Conservation (phyloP, 2,888 invertebrate genomes). For the Lysandra bellargus region DNA sequence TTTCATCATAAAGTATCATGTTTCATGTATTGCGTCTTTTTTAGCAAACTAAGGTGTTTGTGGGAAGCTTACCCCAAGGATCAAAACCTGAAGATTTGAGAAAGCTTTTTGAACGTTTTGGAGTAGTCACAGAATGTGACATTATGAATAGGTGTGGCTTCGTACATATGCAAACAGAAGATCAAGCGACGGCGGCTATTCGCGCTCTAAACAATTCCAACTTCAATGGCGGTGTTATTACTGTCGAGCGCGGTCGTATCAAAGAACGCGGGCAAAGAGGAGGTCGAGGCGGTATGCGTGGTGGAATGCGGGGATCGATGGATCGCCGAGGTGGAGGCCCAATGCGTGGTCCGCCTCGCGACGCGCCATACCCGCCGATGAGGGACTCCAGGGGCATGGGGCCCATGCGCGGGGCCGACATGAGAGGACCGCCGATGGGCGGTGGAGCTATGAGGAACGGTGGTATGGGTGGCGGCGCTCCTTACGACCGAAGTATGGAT, state of each 20-base stretch:
- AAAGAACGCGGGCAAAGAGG: slow-evolving; percentile 84
- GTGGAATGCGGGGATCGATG: slow-evolving; percentile 67
- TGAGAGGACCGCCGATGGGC: slow-evolving; percentile 60
- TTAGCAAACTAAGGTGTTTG: slow-evolving; percentile 93
- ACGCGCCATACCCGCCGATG: slow-evolving; percentile 54
- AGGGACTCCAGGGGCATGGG: slow-evolving; percentile 55
- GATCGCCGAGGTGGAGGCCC: slow-evolving; percentile 61
- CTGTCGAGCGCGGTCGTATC: slow-evolving; percentile 90
- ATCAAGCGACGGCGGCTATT: slow-evolving; percentile 91
- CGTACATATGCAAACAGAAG: slow-evolving; percentile 92
- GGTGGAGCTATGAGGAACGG: slow-evolving; percentile 56
- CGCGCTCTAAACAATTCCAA: slow-evolving; percentile 88
- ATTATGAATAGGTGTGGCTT: slow-evolving; percentile 97
- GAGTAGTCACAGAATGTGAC: slow-evolving; percentile 95
- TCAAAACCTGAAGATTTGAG: slow-evolving; percentile 91
- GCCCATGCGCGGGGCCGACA: slow-evolving; percentile 64
- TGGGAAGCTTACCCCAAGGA: slow-evolving; percentile 93
- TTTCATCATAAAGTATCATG: slow-evolving; percentile 37
- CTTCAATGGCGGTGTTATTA: slow-evolving; percentile 91
- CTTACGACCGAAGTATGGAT: slow-evolving; percentile 55
- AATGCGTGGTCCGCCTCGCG: slow-evolving; percentile 53
- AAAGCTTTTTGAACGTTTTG: slow-evolving; percentile 91
- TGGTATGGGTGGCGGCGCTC: slow-evolving; percentile 73
- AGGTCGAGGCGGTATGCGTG: slow-evolving; percentile 67
- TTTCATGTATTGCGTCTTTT: slow-evolving; percentile 40